phyloP scores from a whole-genome alignment of 2,888 invertebrate genomes.

The Pogonocherus hispidulus region DNA sequence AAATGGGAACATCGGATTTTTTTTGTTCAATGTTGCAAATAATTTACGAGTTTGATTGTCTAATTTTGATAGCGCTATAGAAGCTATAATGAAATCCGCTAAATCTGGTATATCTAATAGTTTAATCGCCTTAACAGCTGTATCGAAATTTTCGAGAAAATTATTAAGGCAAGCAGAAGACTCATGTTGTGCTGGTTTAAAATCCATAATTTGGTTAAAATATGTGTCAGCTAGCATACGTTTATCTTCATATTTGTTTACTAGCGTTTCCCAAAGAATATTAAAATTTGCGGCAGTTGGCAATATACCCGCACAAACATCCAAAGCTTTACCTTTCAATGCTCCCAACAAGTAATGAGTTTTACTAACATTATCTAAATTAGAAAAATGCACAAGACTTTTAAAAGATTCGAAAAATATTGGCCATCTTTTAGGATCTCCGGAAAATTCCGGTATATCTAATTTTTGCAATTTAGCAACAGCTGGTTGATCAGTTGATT shows the following conservation, averaged over 20 bases:
- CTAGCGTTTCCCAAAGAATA: not conserved
- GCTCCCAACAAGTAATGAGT: not conserved
- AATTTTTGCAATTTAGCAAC: constrained; percentile 2
- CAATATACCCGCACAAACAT: not conserved
- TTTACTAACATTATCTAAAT: not conserved
- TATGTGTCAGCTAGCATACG: not conserved
- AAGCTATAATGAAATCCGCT: too few species aligned
- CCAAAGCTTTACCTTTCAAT: not conserved
- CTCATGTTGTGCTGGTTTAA: constrained; percentile 3
- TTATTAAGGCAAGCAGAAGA: not conserved
- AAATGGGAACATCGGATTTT: not conserved
- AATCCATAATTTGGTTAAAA: not conserved
- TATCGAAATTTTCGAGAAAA: constrained; percentile 9
- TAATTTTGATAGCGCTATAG: not conserved
- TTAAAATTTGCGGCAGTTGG: not conserved
- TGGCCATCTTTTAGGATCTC: not conserved
- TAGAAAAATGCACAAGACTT: not conserved
- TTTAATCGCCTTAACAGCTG: not conserved
- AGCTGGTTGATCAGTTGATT: not conserved
- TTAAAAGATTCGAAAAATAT: not conserved
- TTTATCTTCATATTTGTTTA: constrained; percentile 9
- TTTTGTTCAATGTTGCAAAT: not conserved
- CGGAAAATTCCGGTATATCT: not conserved
- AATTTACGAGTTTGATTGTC: not conserved
- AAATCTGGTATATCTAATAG: too few species aligned